Evolutionary conservation across 2,113 vertebrate genomes (phyloP).

Genomic region (Pteropus alecto): DNA sequence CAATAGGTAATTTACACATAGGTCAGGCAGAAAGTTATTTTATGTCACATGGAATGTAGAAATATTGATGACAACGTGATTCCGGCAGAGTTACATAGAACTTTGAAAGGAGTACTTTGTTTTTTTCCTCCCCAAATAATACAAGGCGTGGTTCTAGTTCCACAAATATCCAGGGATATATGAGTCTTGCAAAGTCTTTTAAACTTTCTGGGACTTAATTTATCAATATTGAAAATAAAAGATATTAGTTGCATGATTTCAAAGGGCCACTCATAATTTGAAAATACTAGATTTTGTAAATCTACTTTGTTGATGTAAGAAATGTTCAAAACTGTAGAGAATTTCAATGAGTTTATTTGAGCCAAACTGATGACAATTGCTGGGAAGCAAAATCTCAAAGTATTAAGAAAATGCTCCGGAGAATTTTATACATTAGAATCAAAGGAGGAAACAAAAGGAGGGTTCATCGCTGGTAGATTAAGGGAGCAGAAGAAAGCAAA

Average conservation of each 20-base stretch:
- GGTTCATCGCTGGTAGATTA: no score
- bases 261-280: neutral
- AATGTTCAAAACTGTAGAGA: no score
- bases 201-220: neutral
- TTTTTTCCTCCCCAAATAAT: neutral
- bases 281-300: slow-evolving; percentile 28
- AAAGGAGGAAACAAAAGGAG: no score
- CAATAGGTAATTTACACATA: neutral
- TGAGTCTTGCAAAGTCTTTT: neutral
- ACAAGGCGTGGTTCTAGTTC: neutral
- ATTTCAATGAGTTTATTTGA: no score
- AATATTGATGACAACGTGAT: neutral
- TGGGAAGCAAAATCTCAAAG: no score
- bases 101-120: neutral
- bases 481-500: no score
- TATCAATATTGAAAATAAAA: slow-evolving; percentile 10
- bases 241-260: neutral
- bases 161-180: neutral
- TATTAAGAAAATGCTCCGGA: no score
- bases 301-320: neutral
- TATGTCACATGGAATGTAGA: neutral
- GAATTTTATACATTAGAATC: no score
- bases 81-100: neutral
- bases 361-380: no score
- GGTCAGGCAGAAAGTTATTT: neutral